Conservation (phyloP, 2,113 vertebrate genomes). For the Bufo gargarizans region DNA sequence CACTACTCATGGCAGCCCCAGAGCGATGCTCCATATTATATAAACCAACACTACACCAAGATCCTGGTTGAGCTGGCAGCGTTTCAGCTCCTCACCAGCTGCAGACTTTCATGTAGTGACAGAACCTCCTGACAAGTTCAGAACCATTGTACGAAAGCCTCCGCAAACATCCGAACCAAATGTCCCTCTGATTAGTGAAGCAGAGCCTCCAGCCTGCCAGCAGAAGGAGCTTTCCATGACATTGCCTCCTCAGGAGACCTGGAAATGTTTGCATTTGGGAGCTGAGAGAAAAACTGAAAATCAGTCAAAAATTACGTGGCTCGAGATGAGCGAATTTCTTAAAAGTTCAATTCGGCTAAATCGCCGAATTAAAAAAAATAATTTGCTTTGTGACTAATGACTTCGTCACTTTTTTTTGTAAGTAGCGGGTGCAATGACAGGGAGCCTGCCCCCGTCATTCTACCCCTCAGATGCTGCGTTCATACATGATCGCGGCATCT, state of each 20-base stretch:
- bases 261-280: constrained; percentile 66
- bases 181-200: constrained; percentile 78
- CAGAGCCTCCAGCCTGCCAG: constrained; percentile 71
- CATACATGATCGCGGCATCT: no score
- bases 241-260: constrained; percentile 68
- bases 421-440: no score
- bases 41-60: background rate
- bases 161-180: constrained; percentile 71
- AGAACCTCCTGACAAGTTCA: constrained; percentile 63
- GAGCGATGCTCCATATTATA: background rate
- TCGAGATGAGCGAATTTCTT: background rate
- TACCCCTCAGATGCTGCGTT: no score
- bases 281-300: constrained; percentile 66
- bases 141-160: constrained; percentile 62
- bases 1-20: background rate
- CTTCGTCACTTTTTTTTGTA: no score
- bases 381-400: no score
- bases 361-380: no score
- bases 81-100: constrained; percentile 67
- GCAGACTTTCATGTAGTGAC: constrained; percentile 66
- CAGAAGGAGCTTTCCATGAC: constrained; percentile 72
- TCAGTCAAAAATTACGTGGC: constrained; percentile 59
- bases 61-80: constrained; percentile 47
- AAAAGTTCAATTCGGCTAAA: no score
- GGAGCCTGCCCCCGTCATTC: no score